Base-by-base conservation (phyloP, 2,113 vertebrate species). In the Corynorhinus townsendii region DNA sequence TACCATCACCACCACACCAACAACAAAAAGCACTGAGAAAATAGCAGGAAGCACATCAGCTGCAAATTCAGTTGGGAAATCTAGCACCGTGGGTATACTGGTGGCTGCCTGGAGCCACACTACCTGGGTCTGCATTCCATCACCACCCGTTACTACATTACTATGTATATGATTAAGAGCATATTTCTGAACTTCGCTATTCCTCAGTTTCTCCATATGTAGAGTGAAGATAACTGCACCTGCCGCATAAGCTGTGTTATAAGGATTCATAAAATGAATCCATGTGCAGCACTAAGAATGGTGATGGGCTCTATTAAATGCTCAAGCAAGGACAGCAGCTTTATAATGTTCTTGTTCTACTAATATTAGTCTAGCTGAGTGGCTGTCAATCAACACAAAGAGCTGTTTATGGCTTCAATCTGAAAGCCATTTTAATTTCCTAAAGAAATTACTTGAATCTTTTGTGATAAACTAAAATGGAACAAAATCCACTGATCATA, bases 341-440 rank as follows among this genome's bases (percentile, higher is more conserved):
- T 79, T 77, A 72, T 43, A 24, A 47, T 22, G 54, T 47, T 52
- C 47, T 52, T 43, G 2, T 43, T 89, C 40, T 2, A 80, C 54
- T 45, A 80, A 40, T n/a, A 75, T 33, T 8, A 64, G 22, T 79
- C 40, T 83, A 20, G 40, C 38, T 56, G 28, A 93, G 7, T 22
- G 3, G 62, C n/a, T 75, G 85, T 45, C 43, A 89, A 38, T 85
- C 17, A 89, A 82, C 10, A 73, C 30, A 90, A 93, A 90, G n/a
- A 59, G n/a, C 15, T 85, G 3, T 26, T 76, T 84, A 68, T 8
- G 49, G 40, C 45, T 35, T 92, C 38, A n/a, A 82, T 81, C 16
- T 79, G 15, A n/a, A 97, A 86, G 38, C n/a, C 19, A 56, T 83
- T 64, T 20, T 40, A 85, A 73, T 68, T 91, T 94, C 83, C 54